Base-by-base conservation (phyloP, 2,113 vertebrate genomes). In the Acrocephalus kingi region DNA sequence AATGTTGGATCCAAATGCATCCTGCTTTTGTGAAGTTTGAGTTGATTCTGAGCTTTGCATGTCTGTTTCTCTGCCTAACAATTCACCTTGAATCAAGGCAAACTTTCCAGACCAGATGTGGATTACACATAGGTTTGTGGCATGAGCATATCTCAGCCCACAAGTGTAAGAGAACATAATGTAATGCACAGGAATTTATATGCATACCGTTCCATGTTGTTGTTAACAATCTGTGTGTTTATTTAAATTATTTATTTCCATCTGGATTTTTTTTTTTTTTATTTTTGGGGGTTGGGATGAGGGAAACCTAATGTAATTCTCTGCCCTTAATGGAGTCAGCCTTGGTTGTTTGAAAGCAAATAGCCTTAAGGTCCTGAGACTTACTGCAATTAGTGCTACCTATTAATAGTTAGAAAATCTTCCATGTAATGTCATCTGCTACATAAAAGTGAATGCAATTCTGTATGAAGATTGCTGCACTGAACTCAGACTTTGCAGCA, bases 281-380 rank as follows among this genome's bases (percentile, higher is more conserved):
- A 13, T 69, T 74, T 75, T 25, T 2, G 16, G 14, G 7, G 8
- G 37, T 13, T 33, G 19, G 10, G 33, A 33, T 23, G 11, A 1
- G 8, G 12, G 6, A 7, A 85, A 76, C 17, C 31, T 77, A 66
- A 62, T 80, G 74, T 71, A 27, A 66, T 83, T 90, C 81, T 46
- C 63, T 82, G 45, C 15, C n/a, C 58, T 89, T 93, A 91, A 78
- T 82, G 62, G 56, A 89, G 33, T 74, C 25, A 87, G 19, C 68
- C 59, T 77, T 84, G 55, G 52, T 64, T 84, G 30, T 72, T 43
- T 74, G 52, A 84, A 96, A 96, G 58, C 43, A 89, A 94, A 81
- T 51, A 89, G 43, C 39, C 89, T 72, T 61, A 74, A 54, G 19
- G 13, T 86, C 25, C 30, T 55, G 59, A 88, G 43, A 19, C 43